These are phyloP conservation scores for Pardosa pseudoannulata DNA, from an alignment of 2,888 invertebrate species.

Conservation along the genomic window DNA sequence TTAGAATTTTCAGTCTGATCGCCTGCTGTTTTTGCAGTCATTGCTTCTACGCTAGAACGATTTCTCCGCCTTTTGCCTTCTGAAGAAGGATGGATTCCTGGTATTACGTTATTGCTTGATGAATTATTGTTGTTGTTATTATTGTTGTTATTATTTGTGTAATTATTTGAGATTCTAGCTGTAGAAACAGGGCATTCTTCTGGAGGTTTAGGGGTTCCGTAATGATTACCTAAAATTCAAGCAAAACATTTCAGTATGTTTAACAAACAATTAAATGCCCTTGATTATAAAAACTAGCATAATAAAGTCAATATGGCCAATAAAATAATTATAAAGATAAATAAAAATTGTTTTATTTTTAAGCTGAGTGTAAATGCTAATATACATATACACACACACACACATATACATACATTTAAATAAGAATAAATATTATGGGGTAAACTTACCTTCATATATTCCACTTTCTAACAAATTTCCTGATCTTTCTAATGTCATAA, in stretches of 20 bases:
- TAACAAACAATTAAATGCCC: too few species aligned
- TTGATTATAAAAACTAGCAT: too few species aligned
- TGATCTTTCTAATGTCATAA: constrained; percentile 80
- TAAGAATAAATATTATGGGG: too few species aligned
- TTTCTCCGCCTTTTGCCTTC: constrained; percentile 80
- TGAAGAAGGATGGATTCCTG: constrained; percentile 79
- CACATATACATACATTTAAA: too few species aligned
- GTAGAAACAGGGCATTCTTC: constrained; percentile 76
- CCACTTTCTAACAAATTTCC: constrained; percentile 83
- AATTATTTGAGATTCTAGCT: constrained; percentile 74
- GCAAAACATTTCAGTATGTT: too few species aligned
- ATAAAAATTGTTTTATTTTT: too few species aligned
- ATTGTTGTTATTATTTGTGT: constrained; percentile 40
- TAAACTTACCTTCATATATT: constrained; percentile 81
- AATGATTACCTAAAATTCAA: constrained; percentile 81
- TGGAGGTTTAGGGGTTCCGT: constrained; percentile 82
- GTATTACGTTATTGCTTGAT: constrained; percentile 76
- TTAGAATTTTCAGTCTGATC: constrained; percentile 48
- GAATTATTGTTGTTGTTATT: constrained; percentile 3
- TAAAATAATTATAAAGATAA: too few species aligned
- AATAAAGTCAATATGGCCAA: too few species aligned
- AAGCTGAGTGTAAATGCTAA: too few species aligned
- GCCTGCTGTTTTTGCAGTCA: constrained; percentile 77
- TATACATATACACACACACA: too few species aligned
- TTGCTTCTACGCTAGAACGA: constrained; percentile 81